A percentile compares a stretch with the other conserved stretches of the same genome.
Evolutionary conservation across 2,113 vertebrate species (phyloP).

Genomic region (Hydrochoerus hydrochaeris): DNA sequence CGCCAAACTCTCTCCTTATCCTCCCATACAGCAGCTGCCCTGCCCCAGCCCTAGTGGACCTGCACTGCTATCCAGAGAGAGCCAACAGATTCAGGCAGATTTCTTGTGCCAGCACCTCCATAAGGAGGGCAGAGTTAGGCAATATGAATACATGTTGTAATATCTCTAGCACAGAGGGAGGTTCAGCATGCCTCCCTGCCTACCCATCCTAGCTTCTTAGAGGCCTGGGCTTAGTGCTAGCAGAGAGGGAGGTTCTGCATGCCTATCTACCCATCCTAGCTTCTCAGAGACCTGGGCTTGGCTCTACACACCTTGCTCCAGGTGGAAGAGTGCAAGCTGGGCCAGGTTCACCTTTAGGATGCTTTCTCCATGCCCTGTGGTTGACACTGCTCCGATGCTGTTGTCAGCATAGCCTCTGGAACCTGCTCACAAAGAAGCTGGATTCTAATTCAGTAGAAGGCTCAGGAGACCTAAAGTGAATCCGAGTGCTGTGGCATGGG

Average conservation of each 20-base stretch:
- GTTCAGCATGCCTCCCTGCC: neutral
- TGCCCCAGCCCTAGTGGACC: no score
- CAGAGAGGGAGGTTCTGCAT: neutral
- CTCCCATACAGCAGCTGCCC: no score
- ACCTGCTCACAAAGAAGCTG: conserved; percentile 84
- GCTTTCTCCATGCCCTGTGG: conserved; percentile 96
- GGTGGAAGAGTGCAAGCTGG: conserved; percentile 92
- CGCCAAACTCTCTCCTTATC: no score
- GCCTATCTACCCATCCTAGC: neutral
- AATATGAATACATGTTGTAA: neutral
- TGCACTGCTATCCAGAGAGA: no score
- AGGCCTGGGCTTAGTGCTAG: neutral
- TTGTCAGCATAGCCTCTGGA: conserved; percentile 97
- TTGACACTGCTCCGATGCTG: conserved; percentile 90
- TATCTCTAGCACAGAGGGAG: neutral
- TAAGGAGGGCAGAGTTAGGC: neutral
- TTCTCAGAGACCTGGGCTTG: neutral
- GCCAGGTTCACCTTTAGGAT: conserved; percentile 96
- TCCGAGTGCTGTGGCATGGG: rapidly evolving
- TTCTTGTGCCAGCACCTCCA: no score
- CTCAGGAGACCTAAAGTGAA: rapidly evolving
- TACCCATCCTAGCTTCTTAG: neutral
- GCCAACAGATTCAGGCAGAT: no score
- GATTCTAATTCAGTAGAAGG: neutral
- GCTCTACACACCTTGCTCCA: conserved; percentile 93